Percentiles rank a stretch among this genome's conserved stretches.
Evolutionary conservation across 30 jellyfish, hydroid and myxozoan species (phyloP).

Genomic region (Sanderia malayensis): DNA sequence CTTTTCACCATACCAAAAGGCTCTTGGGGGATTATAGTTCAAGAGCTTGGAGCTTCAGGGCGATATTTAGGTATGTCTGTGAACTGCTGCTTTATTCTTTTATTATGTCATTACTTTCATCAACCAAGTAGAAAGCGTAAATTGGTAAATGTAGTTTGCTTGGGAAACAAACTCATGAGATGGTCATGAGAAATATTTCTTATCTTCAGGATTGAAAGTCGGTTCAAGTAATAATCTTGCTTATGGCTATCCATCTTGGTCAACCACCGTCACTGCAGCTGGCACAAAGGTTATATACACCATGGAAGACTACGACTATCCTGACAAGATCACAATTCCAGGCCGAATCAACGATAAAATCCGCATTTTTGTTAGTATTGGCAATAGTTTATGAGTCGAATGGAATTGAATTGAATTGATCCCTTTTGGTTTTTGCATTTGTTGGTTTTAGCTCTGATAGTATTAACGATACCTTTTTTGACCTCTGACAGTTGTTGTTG

Average conservation of each 20-base stretch:
- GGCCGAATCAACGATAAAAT: neutral
- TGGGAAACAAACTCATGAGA: neutral
- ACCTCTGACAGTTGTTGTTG: neutral
- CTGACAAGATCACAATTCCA: conserved; percentile 38
- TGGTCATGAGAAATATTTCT: neutral
- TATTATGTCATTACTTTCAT: neutral
- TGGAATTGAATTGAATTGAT: neutral
- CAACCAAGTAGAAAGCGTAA: neutral
- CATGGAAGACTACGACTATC: conserved; percentile 47
- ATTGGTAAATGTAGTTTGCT: neutral
- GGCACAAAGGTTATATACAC: conserved; percentile 32
- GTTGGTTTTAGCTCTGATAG: neutral
- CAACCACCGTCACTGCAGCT: conserved; percentile 24
- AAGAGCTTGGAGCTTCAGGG: conserved; percentile 26
- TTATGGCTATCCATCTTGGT: conserved; percentile 38
- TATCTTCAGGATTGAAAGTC: conserved; percentile 24
- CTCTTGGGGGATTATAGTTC: conserved; percentile 18
- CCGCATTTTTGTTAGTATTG: neutral
- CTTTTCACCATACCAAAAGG: conserved; percentile 37
- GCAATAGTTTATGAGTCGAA: neutral
- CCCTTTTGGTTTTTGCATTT: no score
- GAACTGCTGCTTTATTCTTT: neutral
- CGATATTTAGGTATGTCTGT: conserved; percentile 34
- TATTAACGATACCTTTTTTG: neutral
- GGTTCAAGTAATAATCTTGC: conserved; percentile 15